Evolutionary conservation across 2,888 invertebrate genomes (phyloP).

Genomic region (Trichopria drosophilae): DNA sequence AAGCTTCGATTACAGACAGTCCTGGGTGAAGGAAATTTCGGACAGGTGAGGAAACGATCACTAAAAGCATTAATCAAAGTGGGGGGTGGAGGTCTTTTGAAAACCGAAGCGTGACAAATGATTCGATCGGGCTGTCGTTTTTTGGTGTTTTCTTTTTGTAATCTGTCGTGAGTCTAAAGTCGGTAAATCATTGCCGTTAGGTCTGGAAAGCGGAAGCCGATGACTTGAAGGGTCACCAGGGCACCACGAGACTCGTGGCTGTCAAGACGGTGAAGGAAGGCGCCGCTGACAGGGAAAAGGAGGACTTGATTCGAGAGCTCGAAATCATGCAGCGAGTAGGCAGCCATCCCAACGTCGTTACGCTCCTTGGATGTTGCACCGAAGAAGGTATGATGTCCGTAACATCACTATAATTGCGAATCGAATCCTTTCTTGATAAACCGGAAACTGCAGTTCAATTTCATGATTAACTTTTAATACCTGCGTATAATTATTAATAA

Average conservation of each 20-base stretch:
- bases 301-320: constrained; percentile 72
- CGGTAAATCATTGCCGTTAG: too few species aligned
- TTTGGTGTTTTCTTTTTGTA: too few species aligned
- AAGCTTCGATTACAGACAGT: constrained; percentile 77
- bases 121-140: too few species aligned
- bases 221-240: constrained; percentile 75
- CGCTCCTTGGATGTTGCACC: constrained; percentile 79
- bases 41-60: constrained; percentile 63
- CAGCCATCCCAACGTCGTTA: constrained; percentile 81
- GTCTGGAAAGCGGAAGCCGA: constrained; percentile 87
- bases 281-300: constrained; percentile 76
- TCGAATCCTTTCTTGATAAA: too few species aligned
- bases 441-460: too few species aligned
- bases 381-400: constrained; percentile 68
- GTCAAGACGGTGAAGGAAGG: constrained; percentile 82
- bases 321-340: constrained; percentile 82
- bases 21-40: constrained; percentile 83
- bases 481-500: too few species aligned
- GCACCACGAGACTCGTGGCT: constrained; percentile 78
- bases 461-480: too few species aligned
- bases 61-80: too few species aligned
- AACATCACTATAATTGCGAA: constrained; percentile 3
- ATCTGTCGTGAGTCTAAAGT: background rate
- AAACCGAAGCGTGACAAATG: too few species aligned
- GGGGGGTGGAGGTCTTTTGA: too few species aligned